A percentile compares a stretch with the other conserved stretches of the same genome.
Conservation (phyloP, 2,113 vertebrate species). For the Emydocephalus ijimae region DNA sequence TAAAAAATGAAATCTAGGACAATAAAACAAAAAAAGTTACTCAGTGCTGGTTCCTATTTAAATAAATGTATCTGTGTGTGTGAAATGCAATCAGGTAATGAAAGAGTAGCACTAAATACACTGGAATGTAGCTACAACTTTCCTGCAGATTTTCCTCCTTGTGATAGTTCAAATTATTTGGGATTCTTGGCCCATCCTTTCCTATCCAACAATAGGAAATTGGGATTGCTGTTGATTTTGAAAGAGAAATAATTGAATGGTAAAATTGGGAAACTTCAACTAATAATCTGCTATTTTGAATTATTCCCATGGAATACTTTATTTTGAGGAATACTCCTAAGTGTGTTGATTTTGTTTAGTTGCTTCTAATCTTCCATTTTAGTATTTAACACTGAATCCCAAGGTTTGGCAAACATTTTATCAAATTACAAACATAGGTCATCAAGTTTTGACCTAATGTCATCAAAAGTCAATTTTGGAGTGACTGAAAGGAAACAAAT, state of each 20-base stretch:
- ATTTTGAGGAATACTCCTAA: not conserved
- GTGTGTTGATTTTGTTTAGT: not conserved
- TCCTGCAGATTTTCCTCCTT: not conserved
- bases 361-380: not conserved
- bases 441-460: not conserved
- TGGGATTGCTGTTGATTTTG: not conserved
- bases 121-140: not conserved
- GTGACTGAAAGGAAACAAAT: not conserved
- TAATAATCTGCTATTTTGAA: not conserved
- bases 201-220: not conserved
- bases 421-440: not conserved
- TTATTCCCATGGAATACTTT: not conserved
- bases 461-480: not conserved
- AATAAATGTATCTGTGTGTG: not conserved
- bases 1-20: not conserved
- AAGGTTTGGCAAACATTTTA: not conserved
- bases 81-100: not conserved
- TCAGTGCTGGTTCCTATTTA: not conserved
- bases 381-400: not conserved
- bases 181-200: not conserved
- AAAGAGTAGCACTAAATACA: not conserved
- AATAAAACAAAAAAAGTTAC: not conserved
- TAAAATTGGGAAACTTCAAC: not conserved
- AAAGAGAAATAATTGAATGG: not conserved
- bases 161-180: not conserved